Percentiles rank a stretch among this genome's conserved stretches.
These are phyloP conservation scores for Synergus umbraculus DNA, from an alignment of 2,888 invertebrate genomes.

Conservation along the genomic window DNA sequence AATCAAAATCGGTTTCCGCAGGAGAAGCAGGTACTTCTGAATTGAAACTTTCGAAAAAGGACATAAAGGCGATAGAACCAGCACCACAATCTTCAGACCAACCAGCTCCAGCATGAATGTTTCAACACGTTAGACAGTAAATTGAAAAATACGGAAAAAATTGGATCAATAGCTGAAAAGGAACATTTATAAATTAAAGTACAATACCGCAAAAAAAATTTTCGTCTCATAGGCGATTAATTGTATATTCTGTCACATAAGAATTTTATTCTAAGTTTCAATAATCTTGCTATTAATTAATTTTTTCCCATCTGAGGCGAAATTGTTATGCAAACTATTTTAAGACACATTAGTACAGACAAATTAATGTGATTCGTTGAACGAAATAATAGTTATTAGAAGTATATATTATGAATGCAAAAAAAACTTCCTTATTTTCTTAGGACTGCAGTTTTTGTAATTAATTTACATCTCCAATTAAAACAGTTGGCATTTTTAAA, in stretches of 20 bases:
- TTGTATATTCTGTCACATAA: not conserved
- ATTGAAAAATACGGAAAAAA: not conserved
- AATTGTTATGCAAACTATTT: not conserved
- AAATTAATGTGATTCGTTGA: not conserved
- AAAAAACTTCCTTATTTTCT: not conserved
- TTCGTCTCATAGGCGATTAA: not conserved
- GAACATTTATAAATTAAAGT: not conserved
- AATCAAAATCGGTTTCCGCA: slow-evolving; percentile 77
- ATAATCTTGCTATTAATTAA: not conserved
- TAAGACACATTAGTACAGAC: not conserved
- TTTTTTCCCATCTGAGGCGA: not conserved
- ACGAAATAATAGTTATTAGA: not conserved
- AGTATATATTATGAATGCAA: not conserved
- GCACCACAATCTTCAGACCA: slow-evolving; percentile 42
- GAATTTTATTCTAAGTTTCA: not conserved
- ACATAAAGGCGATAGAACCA: slow-evolving; percentile 58
- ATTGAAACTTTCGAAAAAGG: slow-evolving; percentile 45
- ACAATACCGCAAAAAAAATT: not conserved
- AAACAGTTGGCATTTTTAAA: not conserved
- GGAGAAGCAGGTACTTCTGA: slow-evolving; percentile 46
- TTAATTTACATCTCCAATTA: not conserved
- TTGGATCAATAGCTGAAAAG: not conserved
- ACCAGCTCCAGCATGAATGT: slow-evolving; percentile 2
- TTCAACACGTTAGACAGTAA: not conserved
- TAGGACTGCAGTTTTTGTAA: not conserved